Evolutionary conservation across 2,888 invertebrate genomes (phyloP).

Genomic region (Lochmaea capreae): DNA sequence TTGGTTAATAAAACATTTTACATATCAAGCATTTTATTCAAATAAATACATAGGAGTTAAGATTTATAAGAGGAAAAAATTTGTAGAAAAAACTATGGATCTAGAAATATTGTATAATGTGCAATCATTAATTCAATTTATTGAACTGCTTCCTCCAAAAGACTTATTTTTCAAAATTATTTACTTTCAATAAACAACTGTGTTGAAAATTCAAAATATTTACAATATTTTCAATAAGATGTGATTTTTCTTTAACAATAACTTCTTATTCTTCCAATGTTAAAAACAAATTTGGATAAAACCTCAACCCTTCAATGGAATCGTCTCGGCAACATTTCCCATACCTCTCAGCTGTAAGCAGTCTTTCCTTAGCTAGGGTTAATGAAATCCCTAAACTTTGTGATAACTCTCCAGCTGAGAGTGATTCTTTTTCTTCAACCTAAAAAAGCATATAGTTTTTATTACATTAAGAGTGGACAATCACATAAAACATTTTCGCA

Average conservation of each 20-base stretch:
- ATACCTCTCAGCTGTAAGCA: conserved; percentile 86
- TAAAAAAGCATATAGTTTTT: conserved; percentile 54
- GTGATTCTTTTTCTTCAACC: conserved; percentile 75
- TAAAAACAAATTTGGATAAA: conserved; percentile 92
- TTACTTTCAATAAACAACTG: neutral
- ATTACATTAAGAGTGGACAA: too few species aligned
- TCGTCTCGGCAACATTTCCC: conserved; percentile 95
- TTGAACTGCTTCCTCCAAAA: neutral
- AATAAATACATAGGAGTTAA: neutral
- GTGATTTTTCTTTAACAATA: too few species aligned
- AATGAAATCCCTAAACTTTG: conserved; percentile 86
- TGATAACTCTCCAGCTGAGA: conserved; percentile 90
- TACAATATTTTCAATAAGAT: too few species aligned
- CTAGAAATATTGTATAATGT: neutral
- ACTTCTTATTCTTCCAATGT: conserved; percentile 61
- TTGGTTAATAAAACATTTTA: too few species aligned
- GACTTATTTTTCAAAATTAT: neutral
- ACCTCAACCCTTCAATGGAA: conserved; percentile 92
- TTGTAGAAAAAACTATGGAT: neutral
- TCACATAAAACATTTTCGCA: too few species aligned
- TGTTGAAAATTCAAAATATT: too few species aligned
- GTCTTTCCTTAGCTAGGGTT: conserved; percentile 88
- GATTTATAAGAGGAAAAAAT: neutral
- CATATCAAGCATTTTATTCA: too few species aligned
- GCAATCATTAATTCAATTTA: neutral